Conservation (phyloP, 2,113 vertebrate species). For the Heterotilapia buettikoferi region DNA sequence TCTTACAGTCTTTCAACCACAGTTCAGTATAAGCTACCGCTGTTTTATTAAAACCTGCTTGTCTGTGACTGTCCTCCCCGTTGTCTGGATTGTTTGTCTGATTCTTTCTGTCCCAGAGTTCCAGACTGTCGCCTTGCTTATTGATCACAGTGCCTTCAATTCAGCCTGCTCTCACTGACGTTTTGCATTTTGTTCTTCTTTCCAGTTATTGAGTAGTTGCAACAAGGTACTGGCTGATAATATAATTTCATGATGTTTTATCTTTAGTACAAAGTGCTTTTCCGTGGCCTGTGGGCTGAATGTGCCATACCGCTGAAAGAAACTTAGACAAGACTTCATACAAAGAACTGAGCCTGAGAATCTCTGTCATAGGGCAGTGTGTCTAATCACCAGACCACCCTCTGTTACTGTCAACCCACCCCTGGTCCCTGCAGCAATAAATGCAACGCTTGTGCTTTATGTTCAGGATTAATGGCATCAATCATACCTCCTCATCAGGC, state of each 20-base stretch:
- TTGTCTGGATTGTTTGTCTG: background rate
- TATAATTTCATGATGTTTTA: background rate
- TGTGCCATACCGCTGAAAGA: background rate
- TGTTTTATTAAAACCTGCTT: background rate
- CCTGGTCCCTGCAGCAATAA: background rate
- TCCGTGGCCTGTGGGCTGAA: background rate
- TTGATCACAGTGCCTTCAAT: background rate
- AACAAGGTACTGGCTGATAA: background rate
- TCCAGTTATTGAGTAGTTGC: background rate
- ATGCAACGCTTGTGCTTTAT: background rate
- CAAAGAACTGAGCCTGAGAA: background rate
- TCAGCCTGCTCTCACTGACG: background rate
- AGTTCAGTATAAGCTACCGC: background rate
- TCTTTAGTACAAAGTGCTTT: background rate
- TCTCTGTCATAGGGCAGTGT: background rate
- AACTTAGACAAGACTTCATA: background rate
- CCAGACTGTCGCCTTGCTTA: background rate
- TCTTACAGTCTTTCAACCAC: background rate
- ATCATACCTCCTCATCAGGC: constrained; percentile 15
- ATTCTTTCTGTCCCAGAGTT: background rate
- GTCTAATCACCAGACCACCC: background rate
- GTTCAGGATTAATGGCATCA: constrained; percentile 28
- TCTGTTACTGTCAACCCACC: background rate
- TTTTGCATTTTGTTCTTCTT: background rate
- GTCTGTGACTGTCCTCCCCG: background rate